These are phyloP conservation scores for Beris chalybata DNA, from an alignment of 2,888 invertebrate species.

Conservation along the genomic window DNA sequence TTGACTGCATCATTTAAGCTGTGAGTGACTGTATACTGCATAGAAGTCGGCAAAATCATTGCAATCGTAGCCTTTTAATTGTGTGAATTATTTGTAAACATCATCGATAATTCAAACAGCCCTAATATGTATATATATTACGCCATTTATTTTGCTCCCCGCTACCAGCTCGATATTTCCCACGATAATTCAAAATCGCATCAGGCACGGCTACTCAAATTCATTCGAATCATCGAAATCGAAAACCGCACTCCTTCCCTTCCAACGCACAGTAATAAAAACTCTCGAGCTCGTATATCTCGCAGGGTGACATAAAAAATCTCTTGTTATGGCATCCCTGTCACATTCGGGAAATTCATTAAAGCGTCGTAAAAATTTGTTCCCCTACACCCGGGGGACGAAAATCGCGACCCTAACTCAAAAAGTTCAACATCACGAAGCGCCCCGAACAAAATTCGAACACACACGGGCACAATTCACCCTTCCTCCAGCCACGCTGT, in stretches of 20 bases:
- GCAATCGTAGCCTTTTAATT: no score
- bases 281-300: conserved; percentile 16
- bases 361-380: conserved; percentile 44
- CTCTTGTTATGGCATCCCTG: conserved; percentile 44
- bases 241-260: conserved; percentile 19
- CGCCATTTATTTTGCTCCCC: no score
- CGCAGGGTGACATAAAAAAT: conserved; percentile 37
- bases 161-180: conserved; percentile 6
- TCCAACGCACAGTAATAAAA: neutral
- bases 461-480: no score
- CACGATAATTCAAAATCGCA: conserved; percentile 28
- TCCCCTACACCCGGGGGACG: conserved; percentile 4
- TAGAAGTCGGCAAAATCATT: no score
- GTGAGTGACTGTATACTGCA: no score
- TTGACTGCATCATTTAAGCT: no score
- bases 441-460: no score
- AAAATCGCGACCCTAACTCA: neutral
- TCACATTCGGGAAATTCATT: conserved; percentile 44
- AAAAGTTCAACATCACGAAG: no score
- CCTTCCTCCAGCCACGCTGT: no score
- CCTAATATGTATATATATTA: no score
- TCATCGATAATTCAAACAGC: no score
- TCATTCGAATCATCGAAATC: conserved; percentile 12
- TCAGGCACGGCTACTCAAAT: conserved; percentile 23
- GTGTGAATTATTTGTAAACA: no score